A percentile compares a stretch with the other conserved stretches of the same genome.
These are phyloP conservation scores for Acropora yongei DNA, from an alignment of 64 coral and sea anemone species.

Conservation along the genomic window DNA sequence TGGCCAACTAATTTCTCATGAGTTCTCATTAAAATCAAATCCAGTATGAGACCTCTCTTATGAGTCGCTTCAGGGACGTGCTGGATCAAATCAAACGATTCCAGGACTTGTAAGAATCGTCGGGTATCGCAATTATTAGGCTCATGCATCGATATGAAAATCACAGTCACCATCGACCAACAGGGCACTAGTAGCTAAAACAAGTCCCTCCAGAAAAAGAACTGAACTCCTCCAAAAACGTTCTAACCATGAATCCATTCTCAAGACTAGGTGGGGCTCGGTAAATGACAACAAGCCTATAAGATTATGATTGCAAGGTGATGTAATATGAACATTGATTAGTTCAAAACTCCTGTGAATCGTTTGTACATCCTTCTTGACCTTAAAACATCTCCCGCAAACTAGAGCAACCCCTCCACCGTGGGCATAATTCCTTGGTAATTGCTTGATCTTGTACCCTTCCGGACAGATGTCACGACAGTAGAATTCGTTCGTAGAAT, in stretches of 20 bases:
- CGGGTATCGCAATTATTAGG: conserved; percentile 33
- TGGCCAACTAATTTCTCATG: too few species aligned
- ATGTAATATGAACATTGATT: conserved; percentile 67
- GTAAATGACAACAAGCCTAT: conserved; percentile 52
- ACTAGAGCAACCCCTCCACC: too few species aligned
- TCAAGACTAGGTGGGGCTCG: conserved; percentile 33
- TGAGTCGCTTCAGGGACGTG: conserved; percentile 42
- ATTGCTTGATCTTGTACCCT: too few species aligned
- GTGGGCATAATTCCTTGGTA: too few species aligned
- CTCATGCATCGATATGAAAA: conserved; percentile 30
- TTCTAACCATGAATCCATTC: conserved; percentile 63
- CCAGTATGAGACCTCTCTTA: too few species aligned
- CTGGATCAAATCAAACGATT: conserved; percentile 60
- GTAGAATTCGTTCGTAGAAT: too few species aligned
- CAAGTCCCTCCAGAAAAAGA: conserved; percentile 35
- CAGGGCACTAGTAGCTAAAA: conserved; percentile 28
- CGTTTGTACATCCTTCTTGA: too few species aligned
- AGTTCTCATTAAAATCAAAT: too few species aligned
- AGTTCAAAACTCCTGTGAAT: conserved; percentile 1
- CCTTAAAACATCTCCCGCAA: too few species aligned
- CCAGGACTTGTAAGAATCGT: conserved; percentile 62
- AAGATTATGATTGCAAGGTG: conserved; percentile 66
- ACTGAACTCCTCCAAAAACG: conserved; percentile 53
- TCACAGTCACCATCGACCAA: conserved; percentile 38
- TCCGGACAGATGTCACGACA: too few species aligned